Conservation (phyloP, 1,140 invertebrate species). For the Holcopasites calliopsidis region DNA sequence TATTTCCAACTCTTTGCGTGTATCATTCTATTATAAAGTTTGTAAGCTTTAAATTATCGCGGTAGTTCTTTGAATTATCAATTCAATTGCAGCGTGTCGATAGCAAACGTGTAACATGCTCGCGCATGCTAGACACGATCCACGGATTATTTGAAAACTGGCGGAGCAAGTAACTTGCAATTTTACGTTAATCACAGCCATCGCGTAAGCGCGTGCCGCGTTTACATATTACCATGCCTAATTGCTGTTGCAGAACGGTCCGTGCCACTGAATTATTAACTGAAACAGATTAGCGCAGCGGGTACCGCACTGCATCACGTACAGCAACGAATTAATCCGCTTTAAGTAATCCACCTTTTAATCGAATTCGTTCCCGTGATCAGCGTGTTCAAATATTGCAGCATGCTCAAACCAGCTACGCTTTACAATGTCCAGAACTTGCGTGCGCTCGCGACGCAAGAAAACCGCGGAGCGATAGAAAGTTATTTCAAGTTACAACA, state of each 20-base stretch:
- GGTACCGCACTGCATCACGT: background rate
- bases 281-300: slow-evolving; percentile 17
- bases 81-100: background rate
- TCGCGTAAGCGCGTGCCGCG: slow-evolving; percentile 13
- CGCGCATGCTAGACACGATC: background rate
- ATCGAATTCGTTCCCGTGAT: background rate
- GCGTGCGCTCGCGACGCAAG: too few relatives aligned
- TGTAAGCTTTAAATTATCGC: too few relatives aligned
- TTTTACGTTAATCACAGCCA: slow-evolving; percentile 41
- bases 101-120: background rate
- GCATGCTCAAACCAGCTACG: too few relatives aligned
- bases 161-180: slow-evolving; percentile 29
- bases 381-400: too few relatives aligned
- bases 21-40: too few relatives aligned
- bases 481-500: too few relatives aligned
- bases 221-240: slow-evolving; percentile 32
- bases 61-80: too few relatives aligned
- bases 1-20: too few relatives aligned
- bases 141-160: background rate
- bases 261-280: slow-evolving; percentile 25
- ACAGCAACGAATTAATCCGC: background rate
- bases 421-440: too few relatives aligned
- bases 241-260: slow-evolving; percentile 24
- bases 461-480: too few relatives aligned
- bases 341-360: background rate